Conservation (phyloP, 2,797 vertebrate species). For the Buphagus erythrorhynchus region DNA sequence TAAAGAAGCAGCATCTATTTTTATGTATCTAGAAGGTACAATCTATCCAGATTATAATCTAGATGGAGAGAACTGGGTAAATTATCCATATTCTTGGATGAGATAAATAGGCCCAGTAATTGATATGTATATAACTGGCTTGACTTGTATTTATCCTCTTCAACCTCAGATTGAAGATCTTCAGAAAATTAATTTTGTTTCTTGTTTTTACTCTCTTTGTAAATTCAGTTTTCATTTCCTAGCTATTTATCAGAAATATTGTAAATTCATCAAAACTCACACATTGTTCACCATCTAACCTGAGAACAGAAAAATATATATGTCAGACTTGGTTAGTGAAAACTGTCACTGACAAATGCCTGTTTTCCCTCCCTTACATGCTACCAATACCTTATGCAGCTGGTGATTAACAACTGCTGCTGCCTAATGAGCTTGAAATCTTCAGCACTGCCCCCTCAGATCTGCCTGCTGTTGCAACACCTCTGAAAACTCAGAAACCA, state of each 20-base stretch:
- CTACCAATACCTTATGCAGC: not conserved
- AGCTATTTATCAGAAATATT: conserved; percentile 4
- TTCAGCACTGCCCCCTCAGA: not conserved
- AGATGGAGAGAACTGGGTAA: not conserved
- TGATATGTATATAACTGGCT: not conserved
- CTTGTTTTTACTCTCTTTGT: not conserved
- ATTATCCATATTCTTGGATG: not conserved
- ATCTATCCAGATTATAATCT: not conserved
- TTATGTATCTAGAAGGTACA: not conserved
- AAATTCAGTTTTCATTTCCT: not conserved
- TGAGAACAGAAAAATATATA: conserved; percentile 23
- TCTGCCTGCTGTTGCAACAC: not conserved
- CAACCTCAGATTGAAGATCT: not conserved
- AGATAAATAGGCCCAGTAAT: not conserved
- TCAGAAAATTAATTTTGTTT: not conserved
- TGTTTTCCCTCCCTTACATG: not conserved
- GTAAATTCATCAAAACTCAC: not conserved
- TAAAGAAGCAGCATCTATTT: not conserved
- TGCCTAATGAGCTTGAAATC: not conserved
- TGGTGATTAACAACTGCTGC: conserved; percentile 36
- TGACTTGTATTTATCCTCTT: not conserved
- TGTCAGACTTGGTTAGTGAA: not conserved
- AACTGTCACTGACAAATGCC: not conserved
- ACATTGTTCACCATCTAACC: not conserved
- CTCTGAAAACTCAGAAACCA: not conserved